Conservation (phyloP, 1,140 invertebrate species). For the Drepana arcuata region DNA sequence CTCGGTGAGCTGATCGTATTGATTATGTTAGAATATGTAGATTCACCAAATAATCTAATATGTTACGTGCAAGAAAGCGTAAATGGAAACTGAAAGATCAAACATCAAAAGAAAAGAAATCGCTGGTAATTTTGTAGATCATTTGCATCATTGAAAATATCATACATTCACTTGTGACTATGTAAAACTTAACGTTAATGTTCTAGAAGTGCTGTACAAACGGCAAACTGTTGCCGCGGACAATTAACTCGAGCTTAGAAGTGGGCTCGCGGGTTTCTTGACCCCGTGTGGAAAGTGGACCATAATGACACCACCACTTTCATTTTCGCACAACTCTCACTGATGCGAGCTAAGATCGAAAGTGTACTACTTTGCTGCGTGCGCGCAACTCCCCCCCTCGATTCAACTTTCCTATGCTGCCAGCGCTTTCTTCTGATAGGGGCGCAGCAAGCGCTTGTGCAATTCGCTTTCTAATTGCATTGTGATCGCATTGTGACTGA, state of each 20-base stretch:
- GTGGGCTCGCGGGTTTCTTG: conserved; percentile 40
- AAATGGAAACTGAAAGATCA: too few species aligned
- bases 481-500: conserved; percentile 51
- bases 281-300: conserved; percentile 64
- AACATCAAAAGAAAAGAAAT: too few species aligned
- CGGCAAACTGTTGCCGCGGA: too few species aligned
- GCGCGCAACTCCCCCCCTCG: conserved; percentile 43
- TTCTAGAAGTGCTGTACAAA: too few species aligned
- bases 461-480: conserved; percentile 68
- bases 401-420: conserved; percentile 50
- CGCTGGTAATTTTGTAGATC: too few species aligned
- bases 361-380: conserved; percentile 64
- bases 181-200: too few species aligned
- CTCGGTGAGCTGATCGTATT: too few species aligned
- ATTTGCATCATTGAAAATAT: too few species aligned
- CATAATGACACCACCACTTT: conserved; percentile 67
- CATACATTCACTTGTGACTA: too few species aligned
- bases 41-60: too few species aligned
- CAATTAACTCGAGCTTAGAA: conserved; percentile 25
- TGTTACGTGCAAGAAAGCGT: too few species aligned
- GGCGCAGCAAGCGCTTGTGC: conserved; percentile 34
- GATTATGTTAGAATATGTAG: too few species aligned
- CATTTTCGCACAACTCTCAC: conserved; percentile 70
- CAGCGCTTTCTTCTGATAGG: conserved; percentile 56
- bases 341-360: conserved; percentile 61